A percentile compares a stretch with the other conserved stretches of the same genome.
Evolutionary conservation across 1,140 invertebrate species (phyloP).

Genomic region (Agrypnia vestita): DNA sequence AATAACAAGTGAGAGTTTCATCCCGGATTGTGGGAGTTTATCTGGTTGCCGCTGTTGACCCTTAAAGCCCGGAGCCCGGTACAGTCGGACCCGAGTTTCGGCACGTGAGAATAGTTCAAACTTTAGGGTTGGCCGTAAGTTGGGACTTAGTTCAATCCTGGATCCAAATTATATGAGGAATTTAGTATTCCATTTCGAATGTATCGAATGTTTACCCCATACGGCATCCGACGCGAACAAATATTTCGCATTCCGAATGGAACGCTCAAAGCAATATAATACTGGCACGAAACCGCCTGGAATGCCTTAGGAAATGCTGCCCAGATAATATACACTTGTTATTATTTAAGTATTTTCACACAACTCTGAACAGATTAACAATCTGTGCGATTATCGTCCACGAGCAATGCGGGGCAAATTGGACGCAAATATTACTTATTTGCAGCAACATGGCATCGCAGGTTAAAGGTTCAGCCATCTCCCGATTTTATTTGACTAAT

Average conservation of each 20-base stretch:
- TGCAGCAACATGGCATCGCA: too few relatives aligned
- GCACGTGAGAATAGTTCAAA: slow-evolving; percentile 22
- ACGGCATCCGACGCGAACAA: slow-evolving; percentile 34
- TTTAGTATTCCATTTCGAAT: slow-evolving; percentile 41
- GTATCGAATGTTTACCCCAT: slow-evolving; percentile 37
- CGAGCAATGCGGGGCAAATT: too few relatives aligned
- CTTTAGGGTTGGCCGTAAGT: slow-evolving; percentile 16
- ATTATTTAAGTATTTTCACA: too few relatives aligned
- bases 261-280: slow-evolving; percentile 22
- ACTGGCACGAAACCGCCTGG: slow-evolving; percentile 6
- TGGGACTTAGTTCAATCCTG: slow-evolving; percentile 9
- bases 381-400: too few relatives aligned
- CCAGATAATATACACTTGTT: too few relatives aligned
- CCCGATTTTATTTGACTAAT: too few relatives aligned
- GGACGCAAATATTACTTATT: too few relatives aligned
- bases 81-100: not conserved
- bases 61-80: not conserved
- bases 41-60: slow-evolving; percentile 17
- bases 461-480: too few relatives aligned
- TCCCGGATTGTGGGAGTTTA: not conserved
- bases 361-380: too few relatives aligned
- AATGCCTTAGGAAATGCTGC: slow-evolving; percentile 15
- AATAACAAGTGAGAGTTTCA: not conserved
- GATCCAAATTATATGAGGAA: slow-evolving; percentile 36
- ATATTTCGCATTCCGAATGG: slow-evolving; percentile 8